A percentile compares a stretch with the other conserved stretches of the same genome.
Evolutionary conservation across 2,113 vertebrate species (phyloP).

Genomic region (Osmerus eperlanus): DNA sequence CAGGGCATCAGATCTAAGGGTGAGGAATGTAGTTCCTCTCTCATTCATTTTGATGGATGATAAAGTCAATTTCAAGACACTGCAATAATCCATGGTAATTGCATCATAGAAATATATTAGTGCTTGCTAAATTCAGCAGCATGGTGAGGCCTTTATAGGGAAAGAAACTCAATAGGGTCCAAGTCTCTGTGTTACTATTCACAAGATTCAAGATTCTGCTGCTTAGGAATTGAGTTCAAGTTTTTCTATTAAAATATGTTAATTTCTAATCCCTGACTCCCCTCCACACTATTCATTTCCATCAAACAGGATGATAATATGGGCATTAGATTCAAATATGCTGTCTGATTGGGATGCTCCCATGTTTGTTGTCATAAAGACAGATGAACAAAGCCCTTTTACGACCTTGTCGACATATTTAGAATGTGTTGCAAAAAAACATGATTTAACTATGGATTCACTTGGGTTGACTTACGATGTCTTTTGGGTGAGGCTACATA

Average conservation of each 20-base stretch:
- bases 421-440: conserved; percentile 18
- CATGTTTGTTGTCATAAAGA: background rate
- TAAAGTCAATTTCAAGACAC: conserved; percentile 6
- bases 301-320: conserved; percentile 20
- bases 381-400: conserved; percentile 11
- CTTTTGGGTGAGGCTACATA: conserved; percentile 3
- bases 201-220: background rate
- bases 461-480: conserved; percentile 44
- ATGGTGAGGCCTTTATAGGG: conserved; percentile 3
- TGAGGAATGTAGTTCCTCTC: conserved; percentile 19
- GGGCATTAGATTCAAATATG: conserved; percentile 6
- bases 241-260: conserved; percentile 21
- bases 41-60: conserved; percentile 21
- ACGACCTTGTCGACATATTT: conserved; percentile 13
- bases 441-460: conserved; percentile 40
- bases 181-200: conserved; percentile 14
- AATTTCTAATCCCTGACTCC: conserved; percentile 16
- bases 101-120: conserved; percentile 29
- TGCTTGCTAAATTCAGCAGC: conserved; percentile 26
- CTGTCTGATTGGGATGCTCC: background rate
- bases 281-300: conserved; percentile 11
- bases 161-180: conserved; percentile 7
- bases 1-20: conserved; percentile 47
- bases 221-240: conserved; percentile 5
- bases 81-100: conserved; percentile 33